These are phyloP conservation scores for Dasyornis broadbenti DNA, from an alignment of 2,113 vertebrate species.

Conservation along the genomic window DNA sequence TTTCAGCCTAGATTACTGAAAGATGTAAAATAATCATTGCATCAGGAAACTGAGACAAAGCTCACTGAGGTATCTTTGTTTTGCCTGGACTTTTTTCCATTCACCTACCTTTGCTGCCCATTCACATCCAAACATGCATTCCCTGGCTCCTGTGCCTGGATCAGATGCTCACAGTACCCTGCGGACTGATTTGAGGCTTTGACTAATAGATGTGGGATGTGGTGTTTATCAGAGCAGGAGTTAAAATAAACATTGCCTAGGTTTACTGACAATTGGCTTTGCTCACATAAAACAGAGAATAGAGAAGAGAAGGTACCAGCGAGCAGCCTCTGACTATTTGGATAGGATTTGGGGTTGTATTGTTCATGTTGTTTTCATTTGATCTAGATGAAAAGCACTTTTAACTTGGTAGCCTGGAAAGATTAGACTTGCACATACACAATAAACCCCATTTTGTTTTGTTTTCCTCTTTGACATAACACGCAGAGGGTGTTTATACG, in stretches of 20 bases:
- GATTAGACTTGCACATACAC: constrained; percentile 31
- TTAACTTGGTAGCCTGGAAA: constrained; percentile 41
- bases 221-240: neutral
- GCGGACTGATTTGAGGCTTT: neutral
- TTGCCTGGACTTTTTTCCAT: neutral
- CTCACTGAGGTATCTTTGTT: neutral
- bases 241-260: neutral
- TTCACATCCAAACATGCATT: neutral
- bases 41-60: neutral
- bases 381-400: constrained; percentile 51
- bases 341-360: neutral
- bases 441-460: constrained; percentile 49
- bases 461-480: constrained; percentile 47
- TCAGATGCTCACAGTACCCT: neutral
- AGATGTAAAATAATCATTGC: neutral
- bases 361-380: constrained; percentile 16
- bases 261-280: neutral
- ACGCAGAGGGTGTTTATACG: constrained; percentile 29
- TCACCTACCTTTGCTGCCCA: neutral
- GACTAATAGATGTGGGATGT: neutral
- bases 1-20: constrained; percentile 28
- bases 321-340: neutral
- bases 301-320: neutral
- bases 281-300: neutral
- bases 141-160: neutral